Evolutionary conservation across 2,113 vertebrate species (phyloP), one percentile per base, ranked within the genome.

Genomic region (Callopanchax toddi): DNA sequence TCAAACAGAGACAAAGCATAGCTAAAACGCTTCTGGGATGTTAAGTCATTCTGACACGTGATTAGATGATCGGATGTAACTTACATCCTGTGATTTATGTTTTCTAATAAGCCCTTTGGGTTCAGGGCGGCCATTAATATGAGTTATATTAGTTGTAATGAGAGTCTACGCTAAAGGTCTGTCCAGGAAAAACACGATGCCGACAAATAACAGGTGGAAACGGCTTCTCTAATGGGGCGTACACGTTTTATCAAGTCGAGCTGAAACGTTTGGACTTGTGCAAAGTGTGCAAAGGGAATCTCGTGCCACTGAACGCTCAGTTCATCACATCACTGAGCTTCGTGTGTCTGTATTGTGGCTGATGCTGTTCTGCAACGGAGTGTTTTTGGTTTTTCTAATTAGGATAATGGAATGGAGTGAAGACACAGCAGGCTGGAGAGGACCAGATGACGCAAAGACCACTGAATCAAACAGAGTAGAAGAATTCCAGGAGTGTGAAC

Each of bases 91-190:
- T 78, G 43, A 79, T 81, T 72, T 79, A 79, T 76, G 62, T 29
- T 32, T 36, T 29, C 55, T 56, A 68, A 68, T 73, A 67, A 59
- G 52, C 22, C 54, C 21, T 50, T 61, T 53, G 43, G 64, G 67
- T 79, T 82, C 71, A 78, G 45, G 70, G 62, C 55, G 53, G 61
- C 46, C 73, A 71, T 71, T 73, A 52, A 58, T 59, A 51, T 76
- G 78, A 84, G 45, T 79, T 82, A 79, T 36, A 53, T 48, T 10
- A n/a, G 17, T 39, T 48, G 49, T 71, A 78, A 74, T 71, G 52
- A 34, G 51, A 10, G 60, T 64, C 74, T 46, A 34, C 17, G 64
- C 45, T 49, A 39, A 11, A 23, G 32, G 53, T 37, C 22, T 39
- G 26, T 71, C 48, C 22, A 63, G 16, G 52, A 29, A 46, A 20